A percentile compares a stretch with the other conserved stretches of the same genome.
These are phyloP conservation scores for Toxonevra muliebris DNA, from an alignment of 2,888 invertebrate species.

Conservation along the genomic window DNA sequence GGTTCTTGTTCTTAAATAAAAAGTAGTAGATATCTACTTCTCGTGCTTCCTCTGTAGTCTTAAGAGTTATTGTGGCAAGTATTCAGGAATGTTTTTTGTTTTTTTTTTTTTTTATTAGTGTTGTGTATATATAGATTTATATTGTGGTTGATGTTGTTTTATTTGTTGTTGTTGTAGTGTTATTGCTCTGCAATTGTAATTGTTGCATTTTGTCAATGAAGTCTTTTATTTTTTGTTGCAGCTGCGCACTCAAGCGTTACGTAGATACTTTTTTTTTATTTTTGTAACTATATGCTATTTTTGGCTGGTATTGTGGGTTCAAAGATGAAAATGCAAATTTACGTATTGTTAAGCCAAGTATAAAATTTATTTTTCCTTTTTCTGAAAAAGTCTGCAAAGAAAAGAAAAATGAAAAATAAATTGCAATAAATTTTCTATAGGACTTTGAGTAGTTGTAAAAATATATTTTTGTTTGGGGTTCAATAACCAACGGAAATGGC, in stretches of 20 bases:
- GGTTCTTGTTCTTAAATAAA: too few relatives aligned
- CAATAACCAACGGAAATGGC: not conserved
- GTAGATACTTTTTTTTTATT: constrained; percentile 41
- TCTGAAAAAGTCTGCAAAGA: not conserved
- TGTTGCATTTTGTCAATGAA: constrained; percentile 37
- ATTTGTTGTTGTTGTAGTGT: too few relatives aligned
- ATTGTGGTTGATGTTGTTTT: too few relatives aligned
- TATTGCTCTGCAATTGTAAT: constrained; percentile 20
- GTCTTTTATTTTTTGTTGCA: constrained; percentile 34
- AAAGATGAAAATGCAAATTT: constrained; percentile 58
- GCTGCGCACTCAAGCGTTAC: constrained; percentile 47
- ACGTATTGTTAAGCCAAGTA: constrained; percentile 1
- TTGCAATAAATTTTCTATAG: not conserved
- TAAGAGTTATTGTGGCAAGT: constrained; percentile 20
- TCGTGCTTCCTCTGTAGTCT: constrained; percentile 4
- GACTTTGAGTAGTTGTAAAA: not conserved
- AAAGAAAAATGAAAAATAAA: not conserved
- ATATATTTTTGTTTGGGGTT: not conserved
- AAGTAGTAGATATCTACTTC: too few relatives aligned
- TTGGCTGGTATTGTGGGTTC: constrained; percentile 30
- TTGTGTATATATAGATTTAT: too few relatives aligned
- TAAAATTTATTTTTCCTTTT: constrained; percentile 2
- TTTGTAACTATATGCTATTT: constrained; percentile 27
- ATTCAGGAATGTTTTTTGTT: constrained; percentile 17
- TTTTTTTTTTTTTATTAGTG: too few relatives aligned